Evolutionary conservation across 2,888 invertebrate genomes (phyloP), one percentile per base, ranked within the genome.

Genomic region (Brenthis hecate): DNA sequence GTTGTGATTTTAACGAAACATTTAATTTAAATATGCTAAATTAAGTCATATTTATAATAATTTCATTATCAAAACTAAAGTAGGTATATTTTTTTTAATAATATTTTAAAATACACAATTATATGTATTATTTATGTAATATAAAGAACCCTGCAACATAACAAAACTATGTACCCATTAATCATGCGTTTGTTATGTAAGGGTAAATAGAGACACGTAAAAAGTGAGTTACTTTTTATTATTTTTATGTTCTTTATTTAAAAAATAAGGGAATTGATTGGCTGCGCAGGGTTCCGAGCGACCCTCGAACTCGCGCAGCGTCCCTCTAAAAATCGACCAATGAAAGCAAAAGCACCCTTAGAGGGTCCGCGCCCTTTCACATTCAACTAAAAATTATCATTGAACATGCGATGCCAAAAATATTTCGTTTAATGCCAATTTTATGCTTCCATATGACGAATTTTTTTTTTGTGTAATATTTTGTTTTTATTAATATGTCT

Each of bases 261-360:
- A 92, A 92, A 91, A 91, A 91, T 87, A 78, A 82, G 88, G 77
- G 86, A 89, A 92, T 92, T 91, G 91, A 92, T 92, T 92, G 92
- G 92, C 86, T 92, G 90, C 90, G 91, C 88, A 83, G 77, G 76
- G 73, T 70, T 69, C 74, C 78, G 75, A 72, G 73, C 78, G 78
- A 78, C 78, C 81, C 81, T 77, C 73, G 71, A 56, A 55, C 60
- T 57, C 66, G 68, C 67, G 85, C 86, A 79, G 85, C 79, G 77
- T 78, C 80, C 81, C 81, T 78, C 76, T 72, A 68, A 53, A 56
- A 68, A 71, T 62, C 80, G 74, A 79, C 92, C 92, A 92, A 92
- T 92, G 63, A 81, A 73, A 80, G 75, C 75, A 65, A 75, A 64
- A 74, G 74, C 55, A 72, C 77, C 75, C 77, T 73, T 69, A 72